A percentile compares a stretch with the other conserved stretches of the same genome.
Conservation (phyloP, 2,888 invertebrate species). For the Hymenopus coronatus region DNA sequence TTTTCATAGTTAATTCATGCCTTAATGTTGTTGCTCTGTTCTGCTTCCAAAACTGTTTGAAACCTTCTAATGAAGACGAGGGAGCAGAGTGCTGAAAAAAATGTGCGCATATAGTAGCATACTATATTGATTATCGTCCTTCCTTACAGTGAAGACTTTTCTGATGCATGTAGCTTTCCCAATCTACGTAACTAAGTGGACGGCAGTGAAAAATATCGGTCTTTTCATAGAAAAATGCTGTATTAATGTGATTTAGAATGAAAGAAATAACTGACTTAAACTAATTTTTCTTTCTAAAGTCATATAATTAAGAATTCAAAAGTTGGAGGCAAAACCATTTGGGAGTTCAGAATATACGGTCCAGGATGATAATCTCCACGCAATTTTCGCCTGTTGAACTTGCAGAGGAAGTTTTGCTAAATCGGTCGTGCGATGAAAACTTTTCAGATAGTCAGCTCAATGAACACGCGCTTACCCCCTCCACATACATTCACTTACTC, state of each 20-base stretch:
- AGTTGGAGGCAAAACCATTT: not conserved
- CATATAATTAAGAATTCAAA: not conserved
- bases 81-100: too few relatives aligned
- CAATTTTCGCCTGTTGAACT: not conserved
- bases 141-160: too few relatives aligned
- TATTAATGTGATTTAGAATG: not conserved
- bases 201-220: not conserved
- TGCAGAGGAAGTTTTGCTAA: not conserved
- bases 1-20: too few relatives aligned
- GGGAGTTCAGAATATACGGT: not conserved
- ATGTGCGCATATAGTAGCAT: too few relatives aligned
- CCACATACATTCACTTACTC: not conserved
- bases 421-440: not conserved
- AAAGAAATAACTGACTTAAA: not conserved
- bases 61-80: too few relatives aligned
- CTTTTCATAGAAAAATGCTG: not conserved
- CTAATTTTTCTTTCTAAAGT: not conserved
- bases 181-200: too few relatives aligned
- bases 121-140: too few relatives aligned
- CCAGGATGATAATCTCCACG: not conserved
- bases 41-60: too few relatives aligned
- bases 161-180: too few relatives aligned
- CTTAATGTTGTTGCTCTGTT: too few relatives aligned
- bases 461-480: not conserved
- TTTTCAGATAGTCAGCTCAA: not conserved